Evolutionary conservation across 2,113 vertebrate genomes (phyloP), one percentile per base, ranked within the genome.

Genomic region (pig (Sus scrofa)): DNA sequence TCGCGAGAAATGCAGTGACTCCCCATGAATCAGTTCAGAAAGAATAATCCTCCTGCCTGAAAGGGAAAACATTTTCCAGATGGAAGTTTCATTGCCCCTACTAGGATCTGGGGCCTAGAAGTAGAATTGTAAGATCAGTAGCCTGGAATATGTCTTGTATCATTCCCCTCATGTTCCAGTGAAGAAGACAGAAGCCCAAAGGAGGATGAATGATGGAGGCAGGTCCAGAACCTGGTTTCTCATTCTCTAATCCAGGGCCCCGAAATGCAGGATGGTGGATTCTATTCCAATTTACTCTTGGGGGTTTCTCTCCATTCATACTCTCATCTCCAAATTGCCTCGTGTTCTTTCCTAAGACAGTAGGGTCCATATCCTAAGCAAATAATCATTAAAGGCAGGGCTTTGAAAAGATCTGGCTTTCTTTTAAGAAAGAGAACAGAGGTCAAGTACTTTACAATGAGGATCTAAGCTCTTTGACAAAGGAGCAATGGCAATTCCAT

Each of bases 361-460:
- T 75, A 4, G 37, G 24, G 30, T 84, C 62, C 74, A 62, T 58
- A 93, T 63, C 86, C 22, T 85, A 71, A 75, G 54, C 34, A 93
- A 93, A 86, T 63, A 91, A 54, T 86, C 20, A 58, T 89, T 67
- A 86, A 84, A 67, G 27, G 44, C 18, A 94, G 30, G 18, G 16
- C 37, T 24, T 44, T 44, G 44, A 44, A 44, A 44, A 44, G 27
- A 74, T 50, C n/a, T 56, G 52, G 54, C 56, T 91, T 34, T 27
- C 62, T 89, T 90, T 67, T 78, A 10, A 63, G 71, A 50, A 37
- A 83, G 10, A 82, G 63, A 94, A 58, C 7, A 74, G 96, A 96
- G 96, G 96, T 88, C 89, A 98, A 96, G 96, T 98, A 98, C 98
- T 99, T 98, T 98, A n/a, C 97, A 98, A 99, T 98, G 98, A 99